phyloP scores from a whole-genome alignment of 2,113 vertebrate species.

The Cynocephalus volans region DNA sequence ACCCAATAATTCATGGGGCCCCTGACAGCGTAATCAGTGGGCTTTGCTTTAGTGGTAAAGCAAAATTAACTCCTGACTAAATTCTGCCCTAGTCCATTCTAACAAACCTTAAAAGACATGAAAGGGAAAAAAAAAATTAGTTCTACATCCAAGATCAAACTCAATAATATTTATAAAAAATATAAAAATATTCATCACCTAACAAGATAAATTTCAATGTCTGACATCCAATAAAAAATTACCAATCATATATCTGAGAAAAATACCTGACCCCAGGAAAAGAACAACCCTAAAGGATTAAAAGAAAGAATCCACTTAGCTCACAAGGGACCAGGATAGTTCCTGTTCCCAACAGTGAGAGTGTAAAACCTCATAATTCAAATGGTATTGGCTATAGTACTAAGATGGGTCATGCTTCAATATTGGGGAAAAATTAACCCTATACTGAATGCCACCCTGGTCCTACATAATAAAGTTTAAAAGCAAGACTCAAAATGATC shows the following conservation, averaged over 20 bases:
- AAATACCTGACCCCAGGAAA: constrained; percentile 4
- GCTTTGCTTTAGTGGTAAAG: constrained; percentile 20
- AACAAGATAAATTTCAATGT: constrained; percentile 36
- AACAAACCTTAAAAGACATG: neutral
- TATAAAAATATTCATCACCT: constrained; percentile 7
- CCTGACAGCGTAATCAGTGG: neutral
- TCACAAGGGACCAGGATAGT: neutral
- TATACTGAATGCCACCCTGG: neutral
- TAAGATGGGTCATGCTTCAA: neutral
- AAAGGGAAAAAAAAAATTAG: constrained; percentile 27
- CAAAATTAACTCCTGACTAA: constrained; percentile 20
- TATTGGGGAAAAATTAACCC: neutral
- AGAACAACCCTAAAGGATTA: neutral
- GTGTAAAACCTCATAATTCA: neutral
- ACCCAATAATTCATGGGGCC: neutral
- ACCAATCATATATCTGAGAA: neutral
- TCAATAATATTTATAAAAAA: neutral
- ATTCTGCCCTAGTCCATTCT: neutral
- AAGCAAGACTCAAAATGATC: neutral
- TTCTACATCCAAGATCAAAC: neutral
- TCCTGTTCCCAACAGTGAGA: neutral
- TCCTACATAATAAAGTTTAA: neutral
- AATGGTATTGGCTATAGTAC: neutral
- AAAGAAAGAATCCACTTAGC: neutral
- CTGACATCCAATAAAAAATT: neutral